These are phyloP conservation scores for Philaethria dido DNA, from an alignment of 2,888 invertebrate genomes.

Conservation along the genomic window DNA sequence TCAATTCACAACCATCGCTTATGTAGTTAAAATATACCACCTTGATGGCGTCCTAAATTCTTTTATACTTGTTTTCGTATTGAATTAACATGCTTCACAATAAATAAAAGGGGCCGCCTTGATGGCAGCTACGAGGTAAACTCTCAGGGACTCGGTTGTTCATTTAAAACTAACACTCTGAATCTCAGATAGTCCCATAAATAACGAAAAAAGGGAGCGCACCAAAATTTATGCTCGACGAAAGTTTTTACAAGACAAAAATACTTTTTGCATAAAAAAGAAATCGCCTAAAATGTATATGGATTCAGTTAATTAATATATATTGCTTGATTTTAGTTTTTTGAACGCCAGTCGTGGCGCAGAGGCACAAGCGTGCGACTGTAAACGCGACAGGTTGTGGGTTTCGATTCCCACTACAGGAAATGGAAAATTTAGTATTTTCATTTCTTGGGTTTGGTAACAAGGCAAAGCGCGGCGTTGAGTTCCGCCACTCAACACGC, in stretches of 20 bases:
- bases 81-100: slow-evolving; percentile 11
- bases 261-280: slow-evolving; percentile 20
- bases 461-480: no score
- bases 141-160: slow-evolving; percentile 51
- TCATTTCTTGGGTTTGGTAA: no score
- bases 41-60: neutral
- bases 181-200: slow-evolving; percentile 71
- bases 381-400: no score
- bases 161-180: slow-evolving; percentile 68
- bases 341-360: no score
- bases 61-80: slow-evolving; percentile 4
- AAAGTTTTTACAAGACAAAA: slow-evolving; percentile 31
- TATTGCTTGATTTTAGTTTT: no score
- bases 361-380: no score
- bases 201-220: slow-evolving; percentile 64
- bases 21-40: neutral
- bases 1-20: neutral
- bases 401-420: no score
- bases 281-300: slow-evolving; percentile 12
- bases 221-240: slow-evolving; percentile 55
- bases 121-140: slow-evolving; percentile 13
- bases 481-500: no score
- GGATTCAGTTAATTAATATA: slow-evolving; percentile 17
- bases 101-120: slow-evolving; percentile 9
- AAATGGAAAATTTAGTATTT: no score